phyloP scores from a whole-genome alignment of 1,140 invertebrate genomes.

The Elymnias hypermnestra region DNA sequence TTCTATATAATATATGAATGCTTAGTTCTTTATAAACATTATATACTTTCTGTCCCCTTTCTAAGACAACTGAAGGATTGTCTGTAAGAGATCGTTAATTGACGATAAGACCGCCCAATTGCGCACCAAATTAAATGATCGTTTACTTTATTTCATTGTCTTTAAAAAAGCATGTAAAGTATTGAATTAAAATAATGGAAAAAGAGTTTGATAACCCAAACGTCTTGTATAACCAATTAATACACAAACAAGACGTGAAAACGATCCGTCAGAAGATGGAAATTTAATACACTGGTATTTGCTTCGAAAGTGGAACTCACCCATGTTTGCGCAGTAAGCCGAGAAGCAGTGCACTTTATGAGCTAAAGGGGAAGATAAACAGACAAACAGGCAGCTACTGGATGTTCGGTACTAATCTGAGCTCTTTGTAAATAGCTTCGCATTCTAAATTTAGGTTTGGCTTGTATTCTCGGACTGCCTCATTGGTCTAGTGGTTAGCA shows the following conservation, averaged over 20 bases:
- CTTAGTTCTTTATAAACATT: no score
- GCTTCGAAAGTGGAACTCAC: constrained; percentile 15
- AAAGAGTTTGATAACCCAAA: not conserved
- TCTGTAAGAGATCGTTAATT: no score
- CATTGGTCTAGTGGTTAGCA: no score
- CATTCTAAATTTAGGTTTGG: constrained; percentile 10
- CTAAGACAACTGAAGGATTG: no score
- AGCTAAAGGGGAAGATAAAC: constrained; percentile 16
- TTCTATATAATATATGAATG: no score
- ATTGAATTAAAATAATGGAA: not conserved
- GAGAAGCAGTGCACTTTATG: constrained; percentile 16
- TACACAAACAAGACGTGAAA: constrained; percentile 1
- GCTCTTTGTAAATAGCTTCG: constrained; percentile 5
- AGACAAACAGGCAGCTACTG: constrained; percentile 6
- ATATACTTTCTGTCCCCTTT: no score
- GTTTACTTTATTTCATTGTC: no score
- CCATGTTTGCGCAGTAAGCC: constrained; percentile 16
- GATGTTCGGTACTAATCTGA: constrained; percentile 12
- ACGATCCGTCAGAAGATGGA: not conserved
- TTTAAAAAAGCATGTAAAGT: no score
- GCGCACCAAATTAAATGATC: no score
- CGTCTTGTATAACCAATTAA: constrained; percentile 1
- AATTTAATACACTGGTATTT: constrained; percentile 13
- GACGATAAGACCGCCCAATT: no score
- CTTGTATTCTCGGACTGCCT: no score